Conservation (phyloP, 2,113 vertebrate genomes). For the Thamnophis sirtalis region DNA sequence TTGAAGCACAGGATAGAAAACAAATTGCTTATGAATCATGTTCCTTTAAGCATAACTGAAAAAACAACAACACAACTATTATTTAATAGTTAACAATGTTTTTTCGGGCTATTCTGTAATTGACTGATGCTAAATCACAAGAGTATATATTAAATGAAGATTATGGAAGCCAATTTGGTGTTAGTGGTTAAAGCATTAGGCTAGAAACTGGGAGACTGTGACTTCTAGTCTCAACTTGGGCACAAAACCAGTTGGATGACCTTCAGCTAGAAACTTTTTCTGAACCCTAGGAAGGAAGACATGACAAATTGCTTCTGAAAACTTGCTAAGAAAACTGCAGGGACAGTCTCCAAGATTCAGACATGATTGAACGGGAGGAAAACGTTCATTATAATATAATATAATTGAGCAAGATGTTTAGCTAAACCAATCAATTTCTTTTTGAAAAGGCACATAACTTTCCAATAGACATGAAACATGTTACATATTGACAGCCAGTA, state of each 20-base stretch:
- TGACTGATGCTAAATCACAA: not conserved
- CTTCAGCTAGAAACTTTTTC: not conserved
- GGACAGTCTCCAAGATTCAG: not conserved
- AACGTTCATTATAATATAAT: too few relatives aligned
- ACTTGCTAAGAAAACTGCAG: too few relatives aligned
- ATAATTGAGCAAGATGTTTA: not conserved
- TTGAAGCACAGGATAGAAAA: not conserved
- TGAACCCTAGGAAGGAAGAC: not conserved
- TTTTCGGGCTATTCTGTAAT: too few relatives aligned
- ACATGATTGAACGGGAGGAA: too few relatives aligned
- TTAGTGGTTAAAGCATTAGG: not conserved
- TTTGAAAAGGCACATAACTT: not conserved
- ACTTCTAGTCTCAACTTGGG: not conserved
- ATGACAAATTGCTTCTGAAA: not conserved
- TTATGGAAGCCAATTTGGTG: not conserved
- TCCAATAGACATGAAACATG: not conserved
- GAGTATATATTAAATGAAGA: not conserved
- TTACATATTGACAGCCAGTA: too few relatives aligned
- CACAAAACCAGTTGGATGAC: not conserved
- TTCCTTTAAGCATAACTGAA: not conserved
- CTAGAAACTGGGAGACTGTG: not conserved
- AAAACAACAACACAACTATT: too few relatives aligned
- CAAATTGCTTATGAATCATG: not conserved
- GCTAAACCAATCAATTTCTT: not conserved
- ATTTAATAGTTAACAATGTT: too few relatives aligned